phyloP scores from a whole-genome alignment of 2,888 invertebrate genomes.

The Gymnocheta viridis region DNA sequence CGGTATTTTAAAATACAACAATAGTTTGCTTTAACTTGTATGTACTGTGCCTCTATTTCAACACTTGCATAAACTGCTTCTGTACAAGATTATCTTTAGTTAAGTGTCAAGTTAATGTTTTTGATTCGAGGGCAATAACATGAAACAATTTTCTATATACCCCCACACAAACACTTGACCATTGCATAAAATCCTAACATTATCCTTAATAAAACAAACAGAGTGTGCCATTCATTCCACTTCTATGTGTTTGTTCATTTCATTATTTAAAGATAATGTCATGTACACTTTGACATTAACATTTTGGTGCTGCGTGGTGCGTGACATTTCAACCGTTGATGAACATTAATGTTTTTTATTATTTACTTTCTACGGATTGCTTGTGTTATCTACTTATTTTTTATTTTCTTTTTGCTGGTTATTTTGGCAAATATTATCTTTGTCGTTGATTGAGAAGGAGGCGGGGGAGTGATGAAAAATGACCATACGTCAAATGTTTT shows the following conservation, averaged over 20 bases:
- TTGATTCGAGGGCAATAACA: not conserved
- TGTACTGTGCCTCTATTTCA: not conserved
- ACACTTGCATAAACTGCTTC: not conserved
- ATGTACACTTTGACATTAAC: constrained; percentile 68
- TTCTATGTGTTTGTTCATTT: constrained; percentile 58
- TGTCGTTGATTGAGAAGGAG: not conserved
- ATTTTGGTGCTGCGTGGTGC: constrained; percentile 49
- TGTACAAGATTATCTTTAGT: constrained; percentile 33
- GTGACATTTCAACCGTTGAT: constrained; percentile 56
- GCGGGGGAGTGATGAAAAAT: constrained; percentile 64
- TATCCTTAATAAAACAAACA: constrained; percentile 55
- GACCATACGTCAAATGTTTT: constrained; percentile 40
- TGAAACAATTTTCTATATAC: not conserved
- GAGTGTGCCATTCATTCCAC: not conserved
- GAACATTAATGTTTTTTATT: constrained; percentile 67
- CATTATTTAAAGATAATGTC: constrained; percentile 71
- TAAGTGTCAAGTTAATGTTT: constrained; percentile 56
- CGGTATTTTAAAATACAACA: not conserved
- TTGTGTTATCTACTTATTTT: not conserved
- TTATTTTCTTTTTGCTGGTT: not conserved
- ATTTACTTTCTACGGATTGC: constrained; percentile 14
- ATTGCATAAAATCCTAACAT: constrained; percentile 43
- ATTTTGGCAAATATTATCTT: constrained; percentile 38
- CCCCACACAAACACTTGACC: constrained; percentile 45
- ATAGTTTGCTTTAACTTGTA: not conserved